These are phyloP conservation scores for Syrrhaptes paradoxus DNA, from an alignment of 2,113 vertebrate genomes.

Conservation along the genomic window DNA sequence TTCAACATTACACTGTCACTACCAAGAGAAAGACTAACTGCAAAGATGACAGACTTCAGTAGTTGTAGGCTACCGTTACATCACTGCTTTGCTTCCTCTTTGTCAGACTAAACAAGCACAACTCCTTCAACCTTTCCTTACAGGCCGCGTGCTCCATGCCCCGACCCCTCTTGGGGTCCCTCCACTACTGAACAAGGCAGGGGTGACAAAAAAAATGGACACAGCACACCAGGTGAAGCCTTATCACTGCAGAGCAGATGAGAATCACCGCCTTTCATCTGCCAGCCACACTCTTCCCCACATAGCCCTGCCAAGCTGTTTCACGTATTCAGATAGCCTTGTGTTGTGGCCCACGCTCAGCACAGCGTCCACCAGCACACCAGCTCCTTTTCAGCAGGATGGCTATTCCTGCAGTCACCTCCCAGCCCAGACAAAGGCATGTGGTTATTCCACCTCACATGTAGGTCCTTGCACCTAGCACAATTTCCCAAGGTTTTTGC, in stretches of 20 bases:
- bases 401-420: neutral
- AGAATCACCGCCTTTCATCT: neutral
- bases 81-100: neutral
- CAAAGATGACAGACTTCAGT: neutral
- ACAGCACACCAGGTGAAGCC: neutral
- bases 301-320: neutral
- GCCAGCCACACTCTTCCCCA: neutral
- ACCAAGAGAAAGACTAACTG: neutral
- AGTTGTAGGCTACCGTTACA: neutral
- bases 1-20: neutral
- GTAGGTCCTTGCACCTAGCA: neutral
- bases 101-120: neutral
- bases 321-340: neutral
- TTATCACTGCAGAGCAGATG: neutral
- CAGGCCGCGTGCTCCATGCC: neutral
- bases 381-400: neutral
- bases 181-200: neutral
- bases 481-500: neutral
- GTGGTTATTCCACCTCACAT: neutral
- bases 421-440: neutral
- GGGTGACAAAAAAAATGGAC: neutral
- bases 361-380: neutral
- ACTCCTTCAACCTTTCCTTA: neutral
- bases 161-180: neutral
- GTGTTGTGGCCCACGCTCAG: neutral